A percentile compares a stretch with the other conserved stretches of the same genome.
phyloP scores from a whole-genome alignment of 2,888 invertebrate species.

The Cerceris ruficornis region DNA sequence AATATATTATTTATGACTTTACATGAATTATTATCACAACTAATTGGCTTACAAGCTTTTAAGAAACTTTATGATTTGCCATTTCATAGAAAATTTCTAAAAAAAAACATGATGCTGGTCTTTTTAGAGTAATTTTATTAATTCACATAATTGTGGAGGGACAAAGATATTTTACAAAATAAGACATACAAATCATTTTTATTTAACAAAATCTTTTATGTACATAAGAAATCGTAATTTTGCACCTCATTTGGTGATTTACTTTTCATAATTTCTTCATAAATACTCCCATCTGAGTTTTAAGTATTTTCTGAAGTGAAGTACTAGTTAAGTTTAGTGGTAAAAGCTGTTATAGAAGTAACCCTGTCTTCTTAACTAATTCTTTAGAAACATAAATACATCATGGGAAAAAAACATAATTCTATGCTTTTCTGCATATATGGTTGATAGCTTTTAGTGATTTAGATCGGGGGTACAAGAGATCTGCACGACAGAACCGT shows the following conservation, averaged over 20 bases:
- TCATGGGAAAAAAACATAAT: constrained; percentile 3
- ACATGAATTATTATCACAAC: constrained; percentile 11
- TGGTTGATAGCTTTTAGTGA: too few relatives aligned
- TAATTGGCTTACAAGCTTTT: too few relatives aligned
- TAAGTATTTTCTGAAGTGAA: constrained; percentile 38
- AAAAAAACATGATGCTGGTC: constrained; percentile 7
- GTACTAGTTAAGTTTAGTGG: constrained; percentile 8
- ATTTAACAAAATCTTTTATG: constrained; percentile 50
- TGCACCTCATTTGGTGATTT: constrained; percentile 7
- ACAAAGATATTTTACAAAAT: constrained; percentile 30
- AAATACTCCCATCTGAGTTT: constrained; percentile 8
- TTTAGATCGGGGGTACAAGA: too few relatives aligned
- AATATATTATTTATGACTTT: neutral
- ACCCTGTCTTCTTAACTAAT: constrained; percentile 13
- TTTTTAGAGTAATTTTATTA: constrained; percentile 9
- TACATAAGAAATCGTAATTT: constrained; percentile 39
- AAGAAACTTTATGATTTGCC: too few relatives aligned
- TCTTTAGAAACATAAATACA: neutral
- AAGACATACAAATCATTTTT: constrained; percentile 52
- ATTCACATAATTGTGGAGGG: constrained; percentile 26
- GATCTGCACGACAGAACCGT: too few relatives aligned
- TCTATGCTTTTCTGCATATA: neutral
- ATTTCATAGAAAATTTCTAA: neutral
- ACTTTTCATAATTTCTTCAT: neutral
- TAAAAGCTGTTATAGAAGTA: constrained; percentile 2